Percentiles rank a stretch among this genome's conserved stretches.
Conservation (phyloP, 1,140 invertebrate genomes). For the Drosophila cardini region DNA sequence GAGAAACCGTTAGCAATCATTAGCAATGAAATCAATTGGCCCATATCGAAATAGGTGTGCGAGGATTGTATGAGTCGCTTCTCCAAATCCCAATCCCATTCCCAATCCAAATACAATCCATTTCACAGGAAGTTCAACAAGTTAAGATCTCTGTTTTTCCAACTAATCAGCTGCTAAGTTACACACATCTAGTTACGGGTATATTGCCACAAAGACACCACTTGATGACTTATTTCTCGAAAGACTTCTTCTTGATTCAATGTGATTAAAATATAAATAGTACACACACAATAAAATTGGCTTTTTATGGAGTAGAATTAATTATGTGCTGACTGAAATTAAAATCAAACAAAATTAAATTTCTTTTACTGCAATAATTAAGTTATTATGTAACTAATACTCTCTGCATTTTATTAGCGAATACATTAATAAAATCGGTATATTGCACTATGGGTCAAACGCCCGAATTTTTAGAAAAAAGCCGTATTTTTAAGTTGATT, state of each 20-base stretch:
- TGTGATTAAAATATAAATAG: conserved; percentile 9
- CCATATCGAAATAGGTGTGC: conserved; percentile 69
- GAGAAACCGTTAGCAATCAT: conserved; percentile 75
- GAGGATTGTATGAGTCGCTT: conserved; percentile 32
- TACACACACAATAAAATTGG: background rate
- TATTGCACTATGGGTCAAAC: too few relatives aligned
- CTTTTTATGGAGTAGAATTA: background rate
- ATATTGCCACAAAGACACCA: conserved; percentile 13
- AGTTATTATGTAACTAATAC: background rate
- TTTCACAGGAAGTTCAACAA: conserved; percentile 69
- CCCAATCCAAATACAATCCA: conserved; percentile 28
- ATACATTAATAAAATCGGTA: too few relatives aligned
- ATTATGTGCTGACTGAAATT: background rate
- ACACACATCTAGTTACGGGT: conserved; percentile 28
- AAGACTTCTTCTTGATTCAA: too few relatives aligned
- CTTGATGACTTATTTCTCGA: conserved; percentile 8
- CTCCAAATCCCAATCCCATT: background rate
- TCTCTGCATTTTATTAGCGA: too few relatives aligned
- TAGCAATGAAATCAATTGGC: conserved; percentile 80
- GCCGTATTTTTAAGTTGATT: too few relatives aligned
- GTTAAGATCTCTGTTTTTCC: conserved; percentile 54
- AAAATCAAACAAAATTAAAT: background rate
- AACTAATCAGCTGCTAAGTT: conserved; percentile 48
- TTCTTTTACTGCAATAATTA: background rate
- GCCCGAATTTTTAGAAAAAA: too few relatives aligned